Conservation (phyloP, 1,140 invertebrate species). For the Diploscapter pachys region DNA sequence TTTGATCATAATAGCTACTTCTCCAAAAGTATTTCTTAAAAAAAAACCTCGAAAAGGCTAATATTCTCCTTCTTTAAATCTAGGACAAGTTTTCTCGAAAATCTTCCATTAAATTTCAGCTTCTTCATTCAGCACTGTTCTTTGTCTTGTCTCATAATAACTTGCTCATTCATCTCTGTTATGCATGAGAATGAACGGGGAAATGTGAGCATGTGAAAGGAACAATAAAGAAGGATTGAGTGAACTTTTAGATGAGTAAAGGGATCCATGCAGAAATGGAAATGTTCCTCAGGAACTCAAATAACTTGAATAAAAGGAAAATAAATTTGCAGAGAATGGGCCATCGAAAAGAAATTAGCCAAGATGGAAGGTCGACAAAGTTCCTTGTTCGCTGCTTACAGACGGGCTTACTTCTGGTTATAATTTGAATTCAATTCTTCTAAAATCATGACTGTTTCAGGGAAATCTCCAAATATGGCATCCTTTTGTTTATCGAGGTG, state of each 20-base stretch:
- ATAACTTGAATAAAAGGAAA: neutral
- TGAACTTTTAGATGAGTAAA: neutral
- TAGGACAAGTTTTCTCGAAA: too few species aligned
- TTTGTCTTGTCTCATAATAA: too few species aligned
- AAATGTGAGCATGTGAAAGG: neutral
- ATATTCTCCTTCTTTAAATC: too few species aligned
- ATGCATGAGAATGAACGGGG: too few species aligned
- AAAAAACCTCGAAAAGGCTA: too few species aligned
- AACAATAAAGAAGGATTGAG: neutral
- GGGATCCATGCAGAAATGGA: neutral
- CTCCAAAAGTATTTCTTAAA: too few species aligned
- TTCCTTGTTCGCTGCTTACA: neutral
- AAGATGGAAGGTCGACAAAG: neutral
- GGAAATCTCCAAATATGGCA: conserved; percentile 21
- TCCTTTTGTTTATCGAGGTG: conserved; percentile 30
- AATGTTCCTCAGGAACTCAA: neutral
- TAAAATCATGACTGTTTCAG: conserved; percentile 19
- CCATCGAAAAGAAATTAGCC: conserved; percentile 20
- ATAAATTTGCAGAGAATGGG: conserved; percentile 24
- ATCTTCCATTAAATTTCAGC: too few species aligned
- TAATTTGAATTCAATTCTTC: conserved; percentile 7
- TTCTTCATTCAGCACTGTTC: too few species aligned
- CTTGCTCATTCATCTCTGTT: too few species aligned
- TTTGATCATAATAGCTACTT: too few species aligned
- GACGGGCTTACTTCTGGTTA: too few species aligned